Evolutionary conservation across 2,888 invertebrate species (phyloP).

Genomic region (Rhagonycha lutea): DNA sequence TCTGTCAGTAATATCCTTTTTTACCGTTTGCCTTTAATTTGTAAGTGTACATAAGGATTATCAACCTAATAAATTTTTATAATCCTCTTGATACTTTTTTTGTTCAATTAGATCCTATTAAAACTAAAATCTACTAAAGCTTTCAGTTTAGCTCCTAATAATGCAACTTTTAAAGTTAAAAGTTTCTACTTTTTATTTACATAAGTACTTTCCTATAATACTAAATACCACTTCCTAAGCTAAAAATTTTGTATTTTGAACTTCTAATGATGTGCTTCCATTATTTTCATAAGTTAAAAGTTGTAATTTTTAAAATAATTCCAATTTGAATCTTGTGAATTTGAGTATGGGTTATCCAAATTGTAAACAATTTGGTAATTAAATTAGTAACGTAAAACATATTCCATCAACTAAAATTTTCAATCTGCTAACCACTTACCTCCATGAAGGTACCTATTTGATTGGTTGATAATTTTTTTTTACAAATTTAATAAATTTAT

Average conservation of each 20-base stretch:
- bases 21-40: not conserved
- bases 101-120: not conserved
- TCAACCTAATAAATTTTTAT: not conserved
- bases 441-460: too few species aligned
- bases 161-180: not conserved
- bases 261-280: not conserved
- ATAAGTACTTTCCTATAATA: not conserved
- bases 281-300: too few species aligned
- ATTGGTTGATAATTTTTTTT: too few species aligned
- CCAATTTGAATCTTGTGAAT: too few species aligned
- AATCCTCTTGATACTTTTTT: not conserved
- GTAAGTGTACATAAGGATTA: not conserved
- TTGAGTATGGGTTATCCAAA: too few species aligned
- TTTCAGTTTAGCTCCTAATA: not conserved
- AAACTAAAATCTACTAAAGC: not conserved
- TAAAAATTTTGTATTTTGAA: not conserved
- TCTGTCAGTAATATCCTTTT: not conserved
- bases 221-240: not conserved
- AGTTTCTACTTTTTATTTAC: not conserved
- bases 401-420: too few species aligned
- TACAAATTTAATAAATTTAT: too few species aligned
- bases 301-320: too few species aligned
- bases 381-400: too few species aligned
- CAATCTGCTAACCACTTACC: too few species aligned
- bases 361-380: too few species aligned